These are phyloP conservation scores for Chaetops frenatus DNA, from an alignment of 2,113 vertebrate genomes.

Conservation along the genomic window DNA sequence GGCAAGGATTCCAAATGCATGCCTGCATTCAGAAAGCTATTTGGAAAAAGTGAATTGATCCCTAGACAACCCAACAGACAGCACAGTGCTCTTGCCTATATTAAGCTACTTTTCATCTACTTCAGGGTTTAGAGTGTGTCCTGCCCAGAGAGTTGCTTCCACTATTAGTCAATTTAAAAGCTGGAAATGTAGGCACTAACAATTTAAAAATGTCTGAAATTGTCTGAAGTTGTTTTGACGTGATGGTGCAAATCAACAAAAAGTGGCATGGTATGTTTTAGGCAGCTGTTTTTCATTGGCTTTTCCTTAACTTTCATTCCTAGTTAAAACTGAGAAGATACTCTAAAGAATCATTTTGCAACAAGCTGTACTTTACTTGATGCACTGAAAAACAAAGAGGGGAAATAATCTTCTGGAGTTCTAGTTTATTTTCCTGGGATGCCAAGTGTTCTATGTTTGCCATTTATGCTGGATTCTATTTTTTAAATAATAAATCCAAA, in stretches of 20 bases:
- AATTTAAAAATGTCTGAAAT: background rate
- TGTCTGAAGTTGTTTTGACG: background rate
- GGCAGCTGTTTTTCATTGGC: background rate
- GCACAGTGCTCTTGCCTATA: background rate
- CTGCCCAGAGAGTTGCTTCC: background rate
- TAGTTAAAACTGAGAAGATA: background rate
- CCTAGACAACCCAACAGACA: background rate
- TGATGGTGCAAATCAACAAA: background rate
- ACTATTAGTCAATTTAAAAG: background rate
- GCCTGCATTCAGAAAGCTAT: background rate
- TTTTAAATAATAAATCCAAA: background rate
- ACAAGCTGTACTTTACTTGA: background rate
- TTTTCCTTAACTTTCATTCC: background rate
- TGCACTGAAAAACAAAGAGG: background rate
- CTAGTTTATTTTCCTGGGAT: background rate
- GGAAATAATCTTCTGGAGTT: background rate
- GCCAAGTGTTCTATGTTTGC: background rate
- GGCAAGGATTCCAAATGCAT: background rate
- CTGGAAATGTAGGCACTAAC: background rate
- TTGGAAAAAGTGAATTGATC: constrained; percentile 7
- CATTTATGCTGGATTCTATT: background rate
- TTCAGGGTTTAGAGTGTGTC: background rate
- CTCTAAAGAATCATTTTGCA: background rate
- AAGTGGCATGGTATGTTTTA: background rate
- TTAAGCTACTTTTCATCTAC: background rate